Percentiles rank a stretch among this genome's conserved stretches.
Conservation (phyloP, 2,888 invertebrate genomes). For the Cheiracanthium punctorium region DNA sequence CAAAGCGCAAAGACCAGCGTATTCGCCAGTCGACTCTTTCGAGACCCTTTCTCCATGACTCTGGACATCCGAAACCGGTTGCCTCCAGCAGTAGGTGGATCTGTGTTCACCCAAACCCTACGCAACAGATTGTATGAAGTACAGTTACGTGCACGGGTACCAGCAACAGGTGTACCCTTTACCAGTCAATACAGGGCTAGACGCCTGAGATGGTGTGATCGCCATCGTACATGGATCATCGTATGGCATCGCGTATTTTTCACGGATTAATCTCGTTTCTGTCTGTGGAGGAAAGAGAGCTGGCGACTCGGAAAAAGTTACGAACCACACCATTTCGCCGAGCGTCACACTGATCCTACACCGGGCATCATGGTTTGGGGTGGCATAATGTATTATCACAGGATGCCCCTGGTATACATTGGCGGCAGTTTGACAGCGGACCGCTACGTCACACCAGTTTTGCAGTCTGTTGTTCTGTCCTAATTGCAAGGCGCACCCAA, state of each 20-base stretch:
- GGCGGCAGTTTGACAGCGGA: background rate
- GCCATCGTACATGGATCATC: background rate
- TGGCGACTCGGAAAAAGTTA: background rate
- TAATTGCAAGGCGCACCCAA: too few species aligned
- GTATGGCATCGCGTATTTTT: too few species aligned
- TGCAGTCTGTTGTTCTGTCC: too few species aligned
- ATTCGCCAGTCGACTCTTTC: constrained; percentile 12
- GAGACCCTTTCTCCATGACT: constrained; percentile 10
- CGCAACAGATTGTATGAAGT: background rate
- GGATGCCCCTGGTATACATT: background rate
- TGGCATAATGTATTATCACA: background rate
- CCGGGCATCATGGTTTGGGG: constrained; percentile 1
- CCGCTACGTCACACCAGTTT: background rate
- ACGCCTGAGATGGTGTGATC: constrained; percentile 18
- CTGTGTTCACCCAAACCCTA: constrained; percentile 7
- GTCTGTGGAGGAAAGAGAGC: background rate
- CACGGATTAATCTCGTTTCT: too few species aligned
- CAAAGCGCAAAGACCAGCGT: background rate
- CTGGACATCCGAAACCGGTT: background rate
- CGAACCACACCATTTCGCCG: too few species aligned
- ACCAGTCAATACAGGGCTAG: background rate
- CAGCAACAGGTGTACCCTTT: constrained; percentile 16
- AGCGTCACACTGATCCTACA: background rate
- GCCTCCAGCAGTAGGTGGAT: constrained; percentile 1
- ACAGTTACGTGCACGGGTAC: constrained; percentile 26